Base-by-base conservation (phyloP, 2,888 invertebrate species). In the Fissipunctia ypsillon region DNA sequence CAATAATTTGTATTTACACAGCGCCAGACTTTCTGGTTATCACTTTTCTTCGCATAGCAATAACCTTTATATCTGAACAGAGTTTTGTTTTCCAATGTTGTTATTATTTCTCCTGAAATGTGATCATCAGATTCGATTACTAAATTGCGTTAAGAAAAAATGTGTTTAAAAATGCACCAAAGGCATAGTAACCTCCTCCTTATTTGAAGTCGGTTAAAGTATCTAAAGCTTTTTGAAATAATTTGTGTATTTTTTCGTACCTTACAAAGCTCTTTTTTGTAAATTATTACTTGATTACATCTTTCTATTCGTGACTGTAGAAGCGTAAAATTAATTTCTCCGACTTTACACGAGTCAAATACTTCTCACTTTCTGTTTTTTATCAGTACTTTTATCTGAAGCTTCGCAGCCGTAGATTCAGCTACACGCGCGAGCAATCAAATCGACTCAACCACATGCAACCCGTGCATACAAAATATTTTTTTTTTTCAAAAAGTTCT, bases 41-140 rank as follows among this genome's bases (percentile, higher is more conserved):
- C 41, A 9, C 4, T 12, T 35, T 48, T 73, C 31, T 43, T 63
- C 16, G 48, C 31, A 12, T 80, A 80, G 4, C 52, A 81, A 22
- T 72, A 81, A 6, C 68, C 63, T 25, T 71, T 71, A 25, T 81
- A 81, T 65, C 45, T 76, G 57, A 81, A 65, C 10, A 81, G 22
- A 10, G 1, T 43, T 57, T 25, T 71, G 41, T 69, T 43, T 2
- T 57, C 12, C 35, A 25, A 12, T 19, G 65, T 81, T 19, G 38
- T 66, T 41, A 72, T 59, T n/a, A 79, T 28, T 69, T 80, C 69
- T 25, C 75, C 78, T 79, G 80, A 60, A 79, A 79, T 66, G 9
- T 50, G 38, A 38, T 9, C 38, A 65, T 22, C 0, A 22, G 6
- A 48, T 38, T 31, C 22, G 19, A 52, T 64, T 67, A 52, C 12